Evolutionary conservation across 2,113 vertebrate species (phyloP), one percentile per base, ranked within the genome.

Genomic region (Tupaia chinensis): DNA sequence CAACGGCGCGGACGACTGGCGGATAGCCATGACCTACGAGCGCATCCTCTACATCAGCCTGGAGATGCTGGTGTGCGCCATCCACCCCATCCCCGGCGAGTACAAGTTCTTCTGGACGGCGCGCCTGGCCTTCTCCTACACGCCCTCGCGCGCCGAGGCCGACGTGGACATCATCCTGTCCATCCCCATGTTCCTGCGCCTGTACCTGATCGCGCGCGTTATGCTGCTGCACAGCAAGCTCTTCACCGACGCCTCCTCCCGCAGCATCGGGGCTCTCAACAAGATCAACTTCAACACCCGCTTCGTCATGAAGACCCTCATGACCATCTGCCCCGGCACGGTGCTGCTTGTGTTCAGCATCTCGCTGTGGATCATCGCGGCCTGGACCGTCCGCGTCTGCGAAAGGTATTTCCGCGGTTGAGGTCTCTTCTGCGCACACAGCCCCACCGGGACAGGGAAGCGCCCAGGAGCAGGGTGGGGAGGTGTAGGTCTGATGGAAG

Each of bases 211-310:
- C 1, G 99, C 99, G 66, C 99, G 99, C 12, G 99, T 99, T 97
- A 99, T 99, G 99, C 98, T 99, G 68, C 98, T 99, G 83, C 99
- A 99, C 98, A 99, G 99, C 99, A 99, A 99, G 96, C 99, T 99
- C 97, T 99, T 99, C 99, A 99, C 99, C 0, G 98, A 99, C 0
- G 98, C 98, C 95, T 98, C 98, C 0, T 98, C 99, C 0, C 98
- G 98, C 94, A 98, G 99, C 97, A 98, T 98, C 0, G 99, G 98
- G 6, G 98, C 98, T 0, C 98, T 98, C 79, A 99, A 99, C 98
- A 99, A 99, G 98, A 99, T 99, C 97, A 99, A 99, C 98, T 99
- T 99, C 98, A 99, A 99, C 99, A 99, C 99, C 0, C 99, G 99
- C 85, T 99, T 99, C 0, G 99, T 99, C 97, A 99, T 99, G 99